Evolutionary conservation across 1,140 invertebrate genomes (phyloP).

Genomic region (Nasonia vitripennis): DNA sequence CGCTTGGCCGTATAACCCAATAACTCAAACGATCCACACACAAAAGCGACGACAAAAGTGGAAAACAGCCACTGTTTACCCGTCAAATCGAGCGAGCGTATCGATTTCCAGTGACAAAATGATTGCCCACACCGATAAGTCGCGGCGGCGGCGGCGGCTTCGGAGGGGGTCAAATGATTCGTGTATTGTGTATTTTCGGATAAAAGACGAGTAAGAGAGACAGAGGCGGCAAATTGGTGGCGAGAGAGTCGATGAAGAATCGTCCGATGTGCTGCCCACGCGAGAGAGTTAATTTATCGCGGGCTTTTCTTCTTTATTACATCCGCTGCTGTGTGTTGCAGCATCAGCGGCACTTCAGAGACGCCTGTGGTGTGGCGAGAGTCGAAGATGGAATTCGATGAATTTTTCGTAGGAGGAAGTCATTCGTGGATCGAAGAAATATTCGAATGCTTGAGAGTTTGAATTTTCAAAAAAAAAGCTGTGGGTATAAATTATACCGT

Average conservation of each 20-base stretch:
- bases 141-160: background rate
- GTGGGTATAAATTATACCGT: too few species aligned
- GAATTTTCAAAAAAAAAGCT: too few species aligned
- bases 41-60: background rate
- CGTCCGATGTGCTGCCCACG: background rate
- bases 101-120: slow-evolving; percentile 35
- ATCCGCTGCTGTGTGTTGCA: background rate
- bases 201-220: background rate
- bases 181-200: background rate
- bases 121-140: slow-evolving; percentile 17
- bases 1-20: background rate
- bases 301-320: background rate
- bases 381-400: background rate
- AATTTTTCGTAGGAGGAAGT: background rate
- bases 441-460: too few species aligned
- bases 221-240: background rate
- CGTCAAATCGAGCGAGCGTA: background rate
- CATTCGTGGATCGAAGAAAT: background rate
- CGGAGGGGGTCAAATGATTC: slow-evolving; percentile 9
- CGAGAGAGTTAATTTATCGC: background rate
- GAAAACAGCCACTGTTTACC: background rate
- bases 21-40: background rate
- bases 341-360: background rate
- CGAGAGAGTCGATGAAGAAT: background rate
- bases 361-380: background rate